Evolutionary conservation across 2,888 invertebrate species (phyloP), one percentile per base, ranked within the genome.

Genomic region (Stenoptilia bipunctidactyla): DNA sequence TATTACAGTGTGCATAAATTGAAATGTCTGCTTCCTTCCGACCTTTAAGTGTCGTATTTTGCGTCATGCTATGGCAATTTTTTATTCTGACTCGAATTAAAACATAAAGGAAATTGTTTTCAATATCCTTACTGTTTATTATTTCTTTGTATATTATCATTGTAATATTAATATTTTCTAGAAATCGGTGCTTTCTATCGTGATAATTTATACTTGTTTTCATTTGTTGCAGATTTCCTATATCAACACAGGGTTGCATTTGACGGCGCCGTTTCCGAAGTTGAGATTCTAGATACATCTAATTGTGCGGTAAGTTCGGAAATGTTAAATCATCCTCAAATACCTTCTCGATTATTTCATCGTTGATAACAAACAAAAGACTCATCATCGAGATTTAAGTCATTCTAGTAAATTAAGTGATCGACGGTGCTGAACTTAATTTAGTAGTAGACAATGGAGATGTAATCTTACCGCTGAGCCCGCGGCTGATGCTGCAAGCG

Each of bases 221-320:
- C 47, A 67, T 70, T 73, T 80, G 72, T 90, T 89, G 53, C 89
- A 91, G 92, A 92, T 87, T 91, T 91, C 68, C 87, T 91, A 51
- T 92, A 92, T 77, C 88, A 90, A 60, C 92, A 92, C 69, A 88
- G 89, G 70, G 89, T 91, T 54, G 90, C 90, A 49, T 91, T 92
- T 71, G 92, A 92, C 69, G 91, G 89, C 60, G 90, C 89, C 50
- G 88, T 89, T 51, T 91, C 91, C 46, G 92, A 92, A 77, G 89
- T 91, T 56, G 92, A 91, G 85, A 91, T 90, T 72, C 83, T 90
- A 75, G 92, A 91, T 77, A 92, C 91, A 53, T 92, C 91, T 54
- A 91, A 90, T 84, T 92, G 90, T 83, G 89, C 89, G 86, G 92
- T 92, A 85, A 89, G 90, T 48, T 35, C 37, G 8, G 8, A 20